Evolutionary conservation across 2,888 invertebrate species (phyloP), one percentile per base, ranked within the genome.

Genomic region (Amphipyra tragopoginis): DNA sequence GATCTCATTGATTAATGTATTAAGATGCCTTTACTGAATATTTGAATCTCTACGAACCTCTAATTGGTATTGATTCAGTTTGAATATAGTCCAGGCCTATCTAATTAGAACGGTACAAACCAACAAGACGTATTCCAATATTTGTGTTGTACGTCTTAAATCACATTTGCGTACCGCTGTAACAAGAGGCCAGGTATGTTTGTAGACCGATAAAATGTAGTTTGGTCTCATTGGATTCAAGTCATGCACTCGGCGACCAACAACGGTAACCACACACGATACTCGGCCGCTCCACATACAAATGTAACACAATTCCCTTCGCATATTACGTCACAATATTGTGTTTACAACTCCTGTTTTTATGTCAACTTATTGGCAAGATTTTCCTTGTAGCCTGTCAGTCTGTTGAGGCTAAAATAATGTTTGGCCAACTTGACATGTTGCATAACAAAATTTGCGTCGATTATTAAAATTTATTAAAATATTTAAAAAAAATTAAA

Each of bases 61-160:
- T 76, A 77, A 85, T 81, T 79, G 75, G 77, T 73, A 76, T 72
- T 81, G 79, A 75, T 76, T 90, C 91, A 84, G 85, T 83, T 85
- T 84, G 87, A 83, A 85, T 86, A 81, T 87, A 84, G 83, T 79
- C 85, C 83, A 85, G 79, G 87, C 85, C 87, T 88, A 84, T 83
- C 86, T 92, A 90, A 93, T 93, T 90, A 91, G 85, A 85, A 45
- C 76, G 80, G 62, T 65, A 49, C 79, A 84, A 82, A 82, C 86
- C 85, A 86, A 90, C 90, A 89, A 91, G 87, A 88, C 88, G 86
- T 83, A 87, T 86, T 86, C 88, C 88, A 92, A 91, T 93, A 91
- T 93, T 94, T 93, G 93, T 90, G 86, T 92, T 90, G 86, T 84
- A 74, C 84, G 87, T 91, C 93, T 90, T 92, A 93, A 94, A 94